Conservation (phyloP, 2,113 vertebrate genomes). For the Lampris incognitus region DNA sequence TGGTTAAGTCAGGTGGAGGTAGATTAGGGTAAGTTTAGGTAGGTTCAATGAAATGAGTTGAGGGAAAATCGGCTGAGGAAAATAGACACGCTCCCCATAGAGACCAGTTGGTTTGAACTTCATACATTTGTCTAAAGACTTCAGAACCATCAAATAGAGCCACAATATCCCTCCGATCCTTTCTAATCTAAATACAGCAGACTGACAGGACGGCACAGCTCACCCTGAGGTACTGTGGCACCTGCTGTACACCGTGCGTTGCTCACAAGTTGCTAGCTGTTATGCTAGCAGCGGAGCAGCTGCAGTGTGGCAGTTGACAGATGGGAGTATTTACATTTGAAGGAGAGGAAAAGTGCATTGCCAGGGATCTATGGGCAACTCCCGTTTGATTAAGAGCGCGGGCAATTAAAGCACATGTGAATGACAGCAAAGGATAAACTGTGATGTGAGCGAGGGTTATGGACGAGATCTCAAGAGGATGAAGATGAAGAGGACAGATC, state of each 20-base stretch:
- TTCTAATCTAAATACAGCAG: neutral
- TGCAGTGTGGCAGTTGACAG: conserved; percentile 12
- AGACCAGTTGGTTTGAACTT: neutral
- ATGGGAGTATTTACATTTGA: conserved; percentile 6
- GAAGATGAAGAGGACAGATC: conserved; percentile 34
- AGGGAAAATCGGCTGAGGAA: no score
- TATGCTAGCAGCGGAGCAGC: conserved; percentile 11
- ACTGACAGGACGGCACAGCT: conserved; percentile 7
- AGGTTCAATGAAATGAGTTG: no score
- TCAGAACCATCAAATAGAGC: neutral
- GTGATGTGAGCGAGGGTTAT: neutral
- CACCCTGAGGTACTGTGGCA: conserved; percentile 7
- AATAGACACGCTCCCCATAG: no score
- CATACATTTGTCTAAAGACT: neutral
- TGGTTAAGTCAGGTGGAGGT: no score
- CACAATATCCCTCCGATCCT: neutral
- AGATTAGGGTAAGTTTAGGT: no score
- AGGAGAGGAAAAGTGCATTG: conserved; percentile 15
- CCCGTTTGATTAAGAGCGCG: neutral
- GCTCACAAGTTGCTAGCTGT: conserved; percentile 15
- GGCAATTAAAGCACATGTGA: conserved; percentile 35
- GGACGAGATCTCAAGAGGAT: conserved; percentile 9
- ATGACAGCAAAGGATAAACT: conserved; percentile 17
- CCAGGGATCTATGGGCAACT: neutral
- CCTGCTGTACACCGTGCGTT: neutral